Base-by-base conservation (phyloP, 2,113 vertebrate genomes). In the Panthera leo region DNA sequence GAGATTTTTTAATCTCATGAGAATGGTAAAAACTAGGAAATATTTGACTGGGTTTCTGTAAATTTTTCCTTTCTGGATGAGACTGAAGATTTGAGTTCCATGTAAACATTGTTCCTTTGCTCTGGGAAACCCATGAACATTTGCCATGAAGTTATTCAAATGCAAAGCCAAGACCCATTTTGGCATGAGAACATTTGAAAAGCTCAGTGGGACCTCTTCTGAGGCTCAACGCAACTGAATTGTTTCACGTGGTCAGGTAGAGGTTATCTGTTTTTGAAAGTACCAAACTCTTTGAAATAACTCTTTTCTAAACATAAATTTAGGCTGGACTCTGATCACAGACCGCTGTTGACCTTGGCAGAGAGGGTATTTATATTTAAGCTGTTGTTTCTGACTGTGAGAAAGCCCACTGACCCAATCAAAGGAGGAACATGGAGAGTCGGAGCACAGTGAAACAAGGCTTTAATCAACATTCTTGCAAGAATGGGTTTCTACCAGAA, bases 281-380 rank as follows among this genome's bases (percentile, higher is more conserved):
- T 55, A 36, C 75, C 2, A 63, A 31, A 42, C 5, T 27, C 7
- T 70, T 68, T 45, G 25, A 68, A 61, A 45, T 63, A 80, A 18
- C 9, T 63, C 3, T 86, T 82, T 68, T 53, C 48, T 29, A 39
- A 73, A 63, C 23, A 51, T 42, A 16, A 67, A 21, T 29, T 45
- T 34, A 48, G n/a, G 5, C 19, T 9, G 11, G 2, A 34, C n/a
- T 76, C 58, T 42, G 19, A 21, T 7, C 13, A 3, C 19, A 75
- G 13, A 27, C 2, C 4, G 27, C 10, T 9, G 0, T 9, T n/a
- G 10, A 18, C 61, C 4, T 25, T 29, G 13, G 25, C 7, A 12
- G 13, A 61, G 36, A 25, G 3, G 3, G 39, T 4, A 2, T 25
- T 82, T 39, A 11, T 83, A 19, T 42, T 55, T 27, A 42, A n/a